Evolutionary conservation across 2,797 vertebrate species (phyloP).

Genomic region (Malurus leucopterus): DNA sequence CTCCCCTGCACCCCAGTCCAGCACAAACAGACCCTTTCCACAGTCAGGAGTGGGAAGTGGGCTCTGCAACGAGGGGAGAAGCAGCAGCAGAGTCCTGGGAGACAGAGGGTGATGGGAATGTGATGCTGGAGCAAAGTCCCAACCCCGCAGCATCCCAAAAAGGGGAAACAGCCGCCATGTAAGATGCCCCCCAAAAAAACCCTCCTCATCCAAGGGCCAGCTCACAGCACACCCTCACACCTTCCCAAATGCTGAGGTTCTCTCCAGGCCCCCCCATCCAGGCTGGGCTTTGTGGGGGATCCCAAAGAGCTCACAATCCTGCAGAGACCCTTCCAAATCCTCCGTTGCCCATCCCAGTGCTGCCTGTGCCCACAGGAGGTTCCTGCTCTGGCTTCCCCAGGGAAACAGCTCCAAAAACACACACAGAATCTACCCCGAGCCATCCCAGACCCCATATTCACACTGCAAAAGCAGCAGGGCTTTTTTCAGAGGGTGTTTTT

Average conservation of each 20-base stretch:
- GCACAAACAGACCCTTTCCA: fast-evolving
- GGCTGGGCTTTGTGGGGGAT: neutral
- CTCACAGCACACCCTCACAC: neutral
- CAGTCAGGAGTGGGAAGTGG: fast-evolving
- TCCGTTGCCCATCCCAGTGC: neutral
- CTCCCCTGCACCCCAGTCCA: fast-evolving
- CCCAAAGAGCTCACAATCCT: neutral
- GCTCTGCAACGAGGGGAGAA: neutral
- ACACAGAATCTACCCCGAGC: neutral
- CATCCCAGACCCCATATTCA: neutral
- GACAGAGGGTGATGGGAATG: fast-evolving
- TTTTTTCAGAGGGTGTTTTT: neutral
- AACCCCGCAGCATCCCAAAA: neutral
- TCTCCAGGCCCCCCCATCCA: neutral
- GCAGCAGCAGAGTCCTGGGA: neutral
- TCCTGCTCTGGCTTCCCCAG: neutral
- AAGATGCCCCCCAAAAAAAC: fast-evolving
- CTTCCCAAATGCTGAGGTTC: neutral
- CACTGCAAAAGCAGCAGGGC: neutral
- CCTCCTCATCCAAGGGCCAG: fast-evolving
- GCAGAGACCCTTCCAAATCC: neutral
- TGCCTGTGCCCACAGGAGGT: neutral
- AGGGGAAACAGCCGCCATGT: fast-evolving
- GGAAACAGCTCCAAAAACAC: neutral
- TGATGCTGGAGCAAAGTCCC: fast-evolving